Conservation (phyloP, 2,113 vertebrate genomes). For the Chunga burmeisteri region DNA sequence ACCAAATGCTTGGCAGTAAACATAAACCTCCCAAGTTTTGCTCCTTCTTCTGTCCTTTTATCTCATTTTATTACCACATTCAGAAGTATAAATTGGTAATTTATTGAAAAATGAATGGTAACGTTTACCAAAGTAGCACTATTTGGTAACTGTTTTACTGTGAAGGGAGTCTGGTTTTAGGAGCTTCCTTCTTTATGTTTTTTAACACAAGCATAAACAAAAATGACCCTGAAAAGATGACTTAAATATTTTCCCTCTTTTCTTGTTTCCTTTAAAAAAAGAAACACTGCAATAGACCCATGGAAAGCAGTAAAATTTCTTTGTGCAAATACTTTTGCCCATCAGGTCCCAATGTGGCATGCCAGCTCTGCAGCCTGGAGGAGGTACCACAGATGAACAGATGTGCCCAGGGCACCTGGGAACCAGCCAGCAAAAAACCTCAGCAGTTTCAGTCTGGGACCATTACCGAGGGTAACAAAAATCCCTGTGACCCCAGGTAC, state of each 20-base stretch:
- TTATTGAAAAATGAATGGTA: slow-evolving; percentile 36
- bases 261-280: not conserved
- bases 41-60: slow-evolving; percentile 31
- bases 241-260: not conserved
- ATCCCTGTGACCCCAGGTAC: not conserved
- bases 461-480: not conserved
- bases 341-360: not conserved
- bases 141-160: not conserved
- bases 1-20: slow-evolving; percentile 26
- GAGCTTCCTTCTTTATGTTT: not conserved
- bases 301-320: not conserved
- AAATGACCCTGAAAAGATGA: not conserved
- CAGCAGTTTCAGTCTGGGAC: not conserved
- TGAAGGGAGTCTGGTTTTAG: not conserved
- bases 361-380: not conserved
- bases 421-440: not conserved
- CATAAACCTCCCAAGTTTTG: slow-evolving; percentile 24
- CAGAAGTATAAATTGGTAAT: slow-evolving; percentile 27
- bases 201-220: slow-evolving; percentile 8
- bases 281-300: not conserved
- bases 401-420: not conserved
- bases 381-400: not conserved
- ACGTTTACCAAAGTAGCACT: not conserved
- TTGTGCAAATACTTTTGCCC: not conserved
- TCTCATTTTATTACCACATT: slow-evolving; percentile 37